phyloP scores from a whole-genome alignment of 2,888 invertebrate genomes.

The Microctonus hyperodae region DNA sequence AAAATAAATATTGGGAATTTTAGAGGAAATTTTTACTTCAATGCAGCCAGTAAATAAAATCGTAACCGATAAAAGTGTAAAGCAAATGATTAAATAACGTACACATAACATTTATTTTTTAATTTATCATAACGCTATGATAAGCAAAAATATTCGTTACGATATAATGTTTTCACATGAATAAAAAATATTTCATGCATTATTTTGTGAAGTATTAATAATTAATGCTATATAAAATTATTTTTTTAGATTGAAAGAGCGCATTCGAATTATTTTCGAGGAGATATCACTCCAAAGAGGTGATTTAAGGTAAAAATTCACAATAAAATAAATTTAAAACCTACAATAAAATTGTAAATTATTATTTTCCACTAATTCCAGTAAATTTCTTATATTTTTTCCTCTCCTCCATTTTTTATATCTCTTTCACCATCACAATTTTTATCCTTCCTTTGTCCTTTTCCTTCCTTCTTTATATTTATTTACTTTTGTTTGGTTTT shows the following conservation, averaged over 20 bases:
- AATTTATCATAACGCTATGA: no score
- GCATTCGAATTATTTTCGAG: conserved; percentile 83
- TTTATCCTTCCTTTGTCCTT: background rate
- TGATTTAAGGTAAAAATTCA: conserved; percentile 74
- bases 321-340: background rate
- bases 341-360: background rate
- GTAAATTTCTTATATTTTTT: background rate
- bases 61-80: background rate
- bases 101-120: background rate
- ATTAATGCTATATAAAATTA: conserved; percentile 24
- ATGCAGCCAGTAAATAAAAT: background rate
- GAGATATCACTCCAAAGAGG: conserved; percentile 80
- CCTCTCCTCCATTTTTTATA: no score
- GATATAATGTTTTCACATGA: no score
- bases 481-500: background rate
- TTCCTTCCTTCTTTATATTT: background rate
- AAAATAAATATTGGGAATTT: background rate
- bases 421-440: background rate
- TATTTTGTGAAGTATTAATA: no score
- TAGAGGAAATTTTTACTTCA: background rate
- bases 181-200: no score
- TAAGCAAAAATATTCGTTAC: no score
- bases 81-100: background rate
- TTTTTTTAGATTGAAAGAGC: conserved; percentile 74
- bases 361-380: background rate